phyloP scores from a whole-genome alignment of 1,140 invertebrate species.

The Maconellicoccus hirsutus region DNA sequence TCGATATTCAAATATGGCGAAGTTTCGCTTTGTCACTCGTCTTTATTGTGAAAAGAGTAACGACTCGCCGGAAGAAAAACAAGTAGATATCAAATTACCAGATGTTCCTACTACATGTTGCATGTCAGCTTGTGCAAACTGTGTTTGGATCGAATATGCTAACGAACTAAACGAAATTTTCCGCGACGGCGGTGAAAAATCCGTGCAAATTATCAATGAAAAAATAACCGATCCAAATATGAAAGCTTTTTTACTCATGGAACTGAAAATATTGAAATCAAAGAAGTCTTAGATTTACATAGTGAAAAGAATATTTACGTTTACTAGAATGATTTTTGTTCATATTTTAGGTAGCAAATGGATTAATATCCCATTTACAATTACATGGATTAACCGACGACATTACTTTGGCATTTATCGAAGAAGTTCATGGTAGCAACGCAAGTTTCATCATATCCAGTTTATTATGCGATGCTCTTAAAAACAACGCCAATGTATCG shows the following conservation, averaged over 20 bases:
- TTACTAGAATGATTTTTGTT: background rate
- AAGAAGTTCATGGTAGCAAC: slow-evolving; percentile 11
- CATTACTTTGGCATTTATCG: background rate
- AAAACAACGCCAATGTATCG: background rate
- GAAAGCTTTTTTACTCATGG: slow-evolving; percentile 62
- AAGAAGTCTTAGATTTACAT: slow-evolving; percentile 16
- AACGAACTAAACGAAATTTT: slow-evolving; percentile 61
- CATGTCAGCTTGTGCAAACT: slow-evolving; percentile 86
- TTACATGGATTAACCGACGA: background rate
- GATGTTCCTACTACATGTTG: slow-evolving; percentile 73
- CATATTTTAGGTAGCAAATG: background rate
- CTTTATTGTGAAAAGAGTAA: background rate
- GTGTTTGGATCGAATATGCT: slow-evolving; percentile 88
- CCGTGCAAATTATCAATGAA: slow-evolving; percentile 59
- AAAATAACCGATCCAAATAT: slow-evolving; percentile 70
- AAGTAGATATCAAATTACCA: slow-evolving; percentile 34
- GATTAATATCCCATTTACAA: slow-evolving; percentile 5
- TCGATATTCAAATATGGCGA: background rate
- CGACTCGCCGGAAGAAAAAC: background rate
- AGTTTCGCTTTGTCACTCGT: background rate
- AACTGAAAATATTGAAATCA: slow-evolving; percentile 39
- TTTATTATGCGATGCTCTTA: background rate
- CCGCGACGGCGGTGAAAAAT: slow-evolving; percentile 47
- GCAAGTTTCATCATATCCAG: slow-evolving; percentile 3
- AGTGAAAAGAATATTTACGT: background rate